A percentile compares a stretch with the other conserved stretches of the same genome.
phyloP scores from a whole-genome alignment of 2,797 vertebrate genomes.

The Pseudochirops corinnae region DNA sequence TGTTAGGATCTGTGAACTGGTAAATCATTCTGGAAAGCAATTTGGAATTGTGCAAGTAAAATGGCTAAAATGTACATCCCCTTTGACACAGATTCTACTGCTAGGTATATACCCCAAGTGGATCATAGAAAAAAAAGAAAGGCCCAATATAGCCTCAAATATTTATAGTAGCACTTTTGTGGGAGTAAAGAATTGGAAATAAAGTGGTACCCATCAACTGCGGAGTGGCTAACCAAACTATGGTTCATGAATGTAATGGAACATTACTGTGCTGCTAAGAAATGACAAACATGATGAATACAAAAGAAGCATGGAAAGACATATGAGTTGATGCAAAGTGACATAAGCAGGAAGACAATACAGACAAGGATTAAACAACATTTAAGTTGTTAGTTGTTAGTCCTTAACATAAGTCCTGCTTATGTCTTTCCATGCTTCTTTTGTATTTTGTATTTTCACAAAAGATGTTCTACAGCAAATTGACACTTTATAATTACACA shows the following conservation, averaged over 20 bases:
- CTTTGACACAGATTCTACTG: not conserved
- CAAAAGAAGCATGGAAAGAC: not conserved
- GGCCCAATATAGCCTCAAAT: not conserved
- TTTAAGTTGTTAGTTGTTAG: too few relatives aligned
- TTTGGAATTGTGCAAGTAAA: not conserved
- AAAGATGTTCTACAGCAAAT: not conserved
- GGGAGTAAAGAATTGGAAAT: not conserved
- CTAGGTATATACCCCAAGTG: not conserved
- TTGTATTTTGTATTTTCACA: not conserved
- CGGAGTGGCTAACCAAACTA: not conserved
- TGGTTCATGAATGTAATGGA: not conserved
- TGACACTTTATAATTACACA: not conserved
- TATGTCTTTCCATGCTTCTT: too few relatives aligned
- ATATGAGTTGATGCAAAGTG: not conserved
- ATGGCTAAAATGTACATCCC: not conserved
- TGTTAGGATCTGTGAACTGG: not conserved
- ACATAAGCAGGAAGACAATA: not conserved
- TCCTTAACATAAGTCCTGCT: too few relatives aligned
- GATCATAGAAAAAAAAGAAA: not conserved
- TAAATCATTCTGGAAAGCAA: rapidly evolving
- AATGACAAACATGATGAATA: not conserved
- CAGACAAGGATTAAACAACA: not conserved
- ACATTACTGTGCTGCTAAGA: not conserved
- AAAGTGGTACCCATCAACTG: not conserved
- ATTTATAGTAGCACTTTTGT: not conserved